phyloP scores from a whole-genome alignment of 2,113 vertebrate species.

The Antechinus stuartii region DNA sequence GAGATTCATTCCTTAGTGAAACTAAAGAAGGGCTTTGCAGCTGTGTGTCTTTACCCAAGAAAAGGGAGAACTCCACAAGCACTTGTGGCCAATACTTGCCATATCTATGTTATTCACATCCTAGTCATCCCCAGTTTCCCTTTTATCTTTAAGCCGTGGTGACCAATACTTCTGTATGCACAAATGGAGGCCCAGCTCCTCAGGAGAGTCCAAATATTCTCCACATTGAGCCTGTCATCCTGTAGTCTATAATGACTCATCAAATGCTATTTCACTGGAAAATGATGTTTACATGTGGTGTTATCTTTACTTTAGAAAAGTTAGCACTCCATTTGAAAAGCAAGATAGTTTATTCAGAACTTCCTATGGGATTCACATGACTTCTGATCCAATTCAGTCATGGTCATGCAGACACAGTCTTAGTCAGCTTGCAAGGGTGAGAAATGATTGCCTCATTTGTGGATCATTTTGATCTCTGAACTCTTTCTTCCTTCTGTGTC shows the following conservation, averaged over 20 bases:
- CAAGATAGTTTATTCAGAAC: background rate
- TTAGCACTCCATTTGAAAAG: background rate
- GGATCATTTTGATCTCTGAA: background rate
- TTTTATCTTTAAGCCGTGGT: background rate
- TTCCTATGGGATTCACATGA: background rate
- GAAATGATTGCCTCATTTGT: background rate
- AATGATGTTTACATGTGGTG: background rate
- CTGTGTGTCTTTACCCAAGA: background rate
- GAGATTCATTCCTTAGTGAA: background rate
- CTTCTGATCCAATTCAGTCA: background rate
- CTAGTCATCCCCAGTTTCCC: background rate
- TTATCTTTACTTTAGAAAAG: background rate
- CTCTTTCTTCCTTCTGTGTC: background rate
- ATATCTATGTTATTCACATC: background rate
- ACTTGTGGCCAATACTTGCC: background rate
- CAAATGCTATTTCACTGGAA: slow-evolving; percentile 12
- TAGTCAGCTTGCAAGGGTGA: background rate
- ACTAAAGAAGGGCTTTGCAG: background rate
- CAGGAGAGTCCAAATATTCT: background rate
- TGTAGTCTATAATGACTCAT: background rate
- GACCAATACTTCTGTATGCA: background rate
- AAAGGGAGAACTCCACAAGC: background rate
- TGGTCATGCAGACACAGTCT: background rate
- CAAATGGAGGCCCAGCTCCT: background rate
- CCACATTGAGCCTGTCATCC: background rate